These are phyloP conservation scores for Sebastes kiyomatsui DNA, from an alignment of 2,797 vertebrate species.

Conservation along the genomic window DNA sequence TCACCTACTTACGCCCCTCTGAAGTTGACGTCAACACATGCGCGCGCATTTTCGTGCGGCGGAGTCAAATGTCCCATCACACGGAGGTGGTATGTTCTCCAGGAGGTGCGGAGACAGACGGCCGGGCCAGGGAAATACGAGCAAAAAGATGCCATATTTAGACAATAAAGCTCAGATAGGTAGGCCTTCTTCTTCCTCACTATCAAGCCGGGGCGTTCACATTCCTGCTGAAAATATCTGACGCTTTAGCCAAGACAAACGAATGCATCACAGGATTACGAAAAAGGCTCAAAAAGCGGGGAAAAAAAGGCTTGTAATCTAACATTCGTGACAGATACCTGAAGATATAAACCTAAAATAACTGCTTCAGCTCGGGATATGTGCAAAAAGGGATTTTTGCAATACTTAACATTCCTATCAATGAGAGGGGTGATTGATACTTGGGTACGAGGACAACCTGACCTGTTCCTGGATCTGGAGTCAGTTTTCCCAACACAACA, in stretches of 20 bases:
- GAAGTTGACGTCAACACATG: background rate
- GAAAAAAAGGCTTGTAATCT: constrained; percentile 15
- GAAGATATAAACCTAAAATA: constrained; percentile 16
- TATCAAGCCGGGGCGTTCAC: constrained; percentile 19
- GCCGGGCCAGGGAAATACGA: constrained; percentile 12
- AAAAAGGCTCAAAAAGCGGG: background rate
- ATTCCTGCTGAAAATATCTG: constrained; percentile 54
- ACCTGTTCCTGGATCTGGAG: constrained; percentile 31
- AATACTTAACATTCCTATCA: constrained; percentile 63
- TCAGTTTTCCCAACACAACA: background rate
- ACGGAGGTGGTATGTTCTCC: constrained; percentile 31
- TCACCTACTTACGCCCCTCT: background rate
- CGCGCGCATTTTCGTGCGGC: background rate
- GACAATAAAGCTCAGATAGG: constrained; percentile 45
- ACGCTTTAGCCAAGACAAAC: constrained; percentile 53
- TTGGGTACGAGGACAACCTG: background rate
- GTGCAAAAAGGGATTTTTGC: constrained; percentile 29
- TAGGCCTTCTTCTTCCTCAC: constrained; percentile 11
- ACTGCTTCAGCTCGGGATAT: constrained; percentile 5
- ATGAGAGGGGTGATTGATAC: constrained; percentile 40
- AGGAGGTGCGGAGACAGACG: constrained; percentile 32
- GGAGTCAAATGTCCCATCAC: constrained; percentile 20
- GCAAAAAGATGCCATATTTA: constrained; percentile 60
- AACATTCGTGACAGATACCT: constrained; percentile 7
- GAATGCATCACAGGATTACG: constrained; percentile 7